These are phyloP conservation scores for Belgica antarctica DNA, from an alignment of 2,888 invertebrate genomes.

Conservation along the genomic window DNA sequence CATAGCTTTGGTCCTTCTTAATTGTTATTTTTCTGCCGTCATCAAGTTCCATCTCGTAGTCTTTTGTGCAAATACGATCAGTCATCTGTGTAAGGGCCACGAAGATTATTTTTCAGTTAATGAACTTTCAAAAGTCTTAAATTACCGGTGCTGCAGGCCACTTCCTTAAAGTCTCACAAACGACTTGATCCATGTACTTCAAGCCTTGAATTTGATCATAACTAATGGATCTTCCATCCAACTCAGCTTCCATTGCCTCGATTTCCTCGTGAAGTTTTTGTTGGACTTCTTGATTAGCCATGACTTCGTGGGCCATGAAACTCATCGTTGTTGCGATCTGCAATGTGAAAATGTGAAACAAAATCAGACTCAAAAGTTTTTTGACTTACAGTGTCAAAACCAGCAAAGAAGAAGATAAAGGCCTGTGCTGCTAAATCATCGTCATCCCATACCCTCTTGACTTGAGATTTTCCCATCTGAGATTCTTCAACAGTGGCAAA, in stretches of 20 bases:
- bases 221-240: conserved; percentile 55
- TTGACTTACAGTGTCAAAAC: conserved; percentile 52
- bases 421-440: conserved; percentile 60
- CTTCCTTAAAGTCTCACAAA: conserved; percentile 57
- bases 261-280: conserved; percentile 59
- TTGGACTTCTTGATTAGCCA: conserved; percentile 61
- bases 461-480: conserved; percentile 46
- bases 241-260: conserved; percentile 54
- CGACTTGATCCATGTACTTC: conserved; percentile 63
- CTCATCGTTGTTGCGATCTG: conserved; percentile 51
- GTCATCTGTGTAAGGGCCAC: conserved; percentile 56
- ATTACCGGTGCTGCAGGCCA: conserved; percentile 47
- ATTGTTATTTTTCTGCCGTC: not conserved
- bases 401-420: conserved; percentile 57
- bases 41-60: conserved; percentile 53
- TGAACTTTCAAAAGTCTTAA: conserved; percentile 59
- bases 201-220: conserved; percentile 59
- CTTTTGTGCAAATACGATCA: conserved; percentile 58
- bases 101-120: conserved; percentile 60
- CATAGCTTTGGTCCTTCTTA: conserved; percentile 46
- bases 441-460: conserved; percentile 52
- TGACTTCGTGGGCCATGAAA: conserved; percentile 60
- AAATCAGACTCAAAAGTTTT: conserved; percentile 53
- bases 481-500: conserved; percentile 57
- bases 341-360: conserved; percentile 57